phyloP scores from a whole-genome alignment of 2,888 invertebrate species.

The Phrixothrix hirtus region DNA sequence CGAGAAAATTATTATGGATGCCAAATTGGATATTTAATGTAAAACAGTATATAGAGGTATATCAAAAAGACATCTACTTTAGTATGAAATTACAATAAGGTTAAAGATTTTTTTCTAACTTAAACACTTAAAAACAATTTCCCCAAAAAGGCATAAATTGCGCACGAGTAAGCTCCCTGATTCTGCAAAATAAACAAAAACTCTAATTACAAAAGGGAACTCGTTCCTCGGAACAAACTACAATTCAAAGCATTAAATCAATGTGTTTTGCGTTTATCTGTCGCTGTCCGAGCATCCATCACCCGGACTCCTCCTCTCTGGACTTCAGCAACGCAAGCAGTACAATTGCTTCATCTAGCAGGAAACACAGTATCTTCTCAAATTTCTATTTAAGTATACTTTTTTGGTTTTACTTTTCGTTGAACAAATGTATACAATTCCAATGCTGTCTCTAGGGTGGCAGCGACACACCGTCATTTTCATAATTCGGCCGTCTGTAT shows the following conservation, averaged over 20 bases:
- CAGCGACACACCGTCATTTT: conserved; percentile 58
- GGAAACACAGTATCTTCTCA: conserved; percentile 28
- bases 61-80: neutral
- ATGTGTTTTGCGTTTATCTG: conserved; percentile 59
- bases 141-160: conserved; percentile 30
- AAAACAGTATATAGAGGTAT: neutral
- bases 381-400: conserved; percentile 24
- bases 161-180: conserved; percentile 29
- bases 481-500: conserved; percentile 66
- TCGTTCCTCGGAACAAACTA: conserved; percentile 55
- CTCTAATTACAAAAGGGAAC: conserved; percentile 55
- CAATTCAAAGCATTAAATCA: conserved; percentile 56
- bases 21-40: neutral
- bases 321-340: conserved; percentile 31
- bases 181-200: conserved; percentile 36
- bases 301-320: conserved; percentile 51
- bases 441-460: conserved; percentile 30
- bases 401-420: conserved; percentile 30
- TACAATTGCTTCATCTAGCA: conserved; percentile 25
- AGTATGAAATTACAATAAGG: neutral
- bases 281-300: conserved; percentile 56
- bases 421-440: conserved; percentile 29
- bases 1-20: too few relatives aligned
- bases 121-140: conserved; percentile 31
- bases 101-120: conserved; percentile 19